Evolutionary conservation across 2,888 invertebrate species (phyloP).

Genomic region (Drosophila dives): DNA sequence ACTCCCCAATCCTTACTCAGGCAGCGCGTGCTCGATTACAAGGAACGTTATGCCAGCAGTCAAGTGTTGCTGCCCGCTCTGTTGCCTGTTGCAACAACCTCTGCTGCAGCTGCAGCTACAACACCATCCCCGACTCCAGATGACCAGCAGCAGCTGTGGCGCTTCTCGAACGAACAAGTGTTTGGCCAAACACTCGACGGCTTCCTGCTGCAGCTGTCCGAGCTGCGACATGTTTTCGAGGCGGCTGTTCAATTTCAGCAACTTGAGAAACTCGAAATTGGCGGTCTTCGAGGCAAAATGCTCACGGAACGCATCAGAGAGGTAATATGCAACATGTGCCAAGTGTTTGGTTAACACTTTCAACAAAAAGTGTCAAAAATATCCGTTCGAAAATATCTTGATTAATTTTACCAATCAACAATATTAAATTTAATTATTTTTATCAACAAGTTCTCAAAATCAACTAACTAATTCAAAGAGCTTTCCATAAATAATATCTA

Average conservation of each 20-base stretch:
- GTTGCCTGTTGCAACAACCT: slow-evolving; percentile 40
- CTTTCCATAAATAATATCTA: background rate
- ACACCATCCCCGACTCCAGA: slow-evolving; percentile 85
- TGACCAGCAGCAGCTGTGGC: slow-evolving; percentile 88
- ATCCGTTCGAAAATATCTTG: too few species aligned
- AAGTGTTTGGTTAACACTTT: background rate
- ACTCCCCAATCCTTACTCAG: slow-evolving; percentile 45
- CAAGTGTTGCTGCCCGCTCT: slow-evolving; percentile 73
- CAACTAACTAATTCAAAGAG: background rate
- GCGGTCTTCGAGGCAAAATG: slow-evolving; percentile 84
- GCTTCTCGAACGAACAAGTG: slow-evolving; percentile 90
- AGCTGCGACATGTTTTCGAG: slow-evolving; percentile 90
- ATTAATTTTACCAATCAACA: background rate
- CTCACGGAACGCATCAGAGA: slow-evolving; percentile 79
- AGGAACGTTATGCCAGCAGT: slow-evolving; percentile 72
- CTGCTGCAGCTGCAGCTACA: slow-evolving; percentile 11
- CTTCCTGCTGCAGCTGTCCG: slow-evolving; percentile 88
- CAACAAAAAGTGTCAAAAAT: background rate
- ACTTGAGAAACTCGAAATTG: slow-evolving; percentile 94
- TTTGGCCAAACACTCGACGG: slow-evolving; percentile 88
- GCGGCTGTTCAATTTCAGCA: slow-evolving; percentile 93
- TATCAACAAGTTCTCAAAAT: too few species aligned
- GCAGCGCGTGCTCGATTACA: slow-evolving; percentile 78
- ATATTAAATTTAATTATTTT: too few species aligned
- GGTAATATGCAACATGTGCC: slow-evolving; percentile 48